A percentile compares a stretch with the other conserved stretches of the same genome.
Conservation (phyloP, 2,888 invertebrate species). For the Conchocele bisecta region DNA sequence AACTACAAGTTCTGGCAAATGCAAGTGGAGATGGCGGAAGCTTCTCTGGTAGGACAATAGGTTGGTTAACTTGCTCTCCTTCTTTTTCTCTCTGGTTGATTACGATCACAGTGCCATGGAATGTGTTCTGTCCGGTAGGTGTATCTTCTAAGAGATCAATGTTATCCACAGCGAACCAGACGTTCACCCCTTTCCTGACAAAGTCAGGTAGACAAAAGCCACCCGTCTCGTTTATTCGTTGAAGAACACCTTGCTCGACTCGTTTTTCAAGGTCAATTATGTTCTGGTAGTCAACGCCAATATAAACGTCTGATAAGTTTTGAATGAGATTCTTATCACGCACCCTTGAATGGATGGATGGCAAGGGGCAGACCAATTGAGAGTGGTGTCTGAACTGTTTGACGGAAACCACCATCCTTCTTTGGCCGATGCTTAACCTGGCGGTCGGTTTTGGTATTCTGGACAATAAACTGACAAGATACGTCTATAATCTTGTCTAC, state of each 20-base stretch:
- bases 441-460: conserved; percentile 25
- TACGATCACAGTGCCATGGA: conserved; percentile 24
- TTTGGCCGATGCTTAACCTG: conserved; percentile 14
- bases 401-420: conserved; percentile 16
- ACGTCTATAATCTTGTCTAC: conserved; percentile 36
- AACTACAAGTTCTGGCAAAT: no score
- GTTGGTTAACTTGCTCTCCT: conserved; percentile 34
- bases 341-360: neutral
- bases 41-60: conserved; percentile 35
- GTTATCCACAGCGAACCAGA: conserved; percentile 45
- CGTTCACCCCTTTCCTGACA: conserved; percentile 39
- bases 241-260: conserved; percentile 27
- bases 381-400: conserved; percentile 31
- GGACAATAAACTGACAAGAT: conserved; percentile 31
- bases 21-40: no score
- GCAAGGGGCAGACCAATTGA: conserved; percentile 8
- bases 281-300: neutral
- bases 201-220: conserved; percentile 43
- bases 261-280: conserved; percentile 11
- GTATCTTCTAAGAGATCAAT: conserved; percentile 42
- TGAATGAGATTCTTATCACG: conserved; percentile 10
- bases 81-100: conserved; percentile 26
- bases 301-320: neutral
- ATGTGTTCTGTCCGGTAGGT: conserved; percentile 3
- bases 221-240: conserved; percentile 8